Evolutionary conservation across 2,888 invertebrate species (phyloP), one percentile per base, ranked within the genome.

Genomic region (Smittia sp.): DNA sequence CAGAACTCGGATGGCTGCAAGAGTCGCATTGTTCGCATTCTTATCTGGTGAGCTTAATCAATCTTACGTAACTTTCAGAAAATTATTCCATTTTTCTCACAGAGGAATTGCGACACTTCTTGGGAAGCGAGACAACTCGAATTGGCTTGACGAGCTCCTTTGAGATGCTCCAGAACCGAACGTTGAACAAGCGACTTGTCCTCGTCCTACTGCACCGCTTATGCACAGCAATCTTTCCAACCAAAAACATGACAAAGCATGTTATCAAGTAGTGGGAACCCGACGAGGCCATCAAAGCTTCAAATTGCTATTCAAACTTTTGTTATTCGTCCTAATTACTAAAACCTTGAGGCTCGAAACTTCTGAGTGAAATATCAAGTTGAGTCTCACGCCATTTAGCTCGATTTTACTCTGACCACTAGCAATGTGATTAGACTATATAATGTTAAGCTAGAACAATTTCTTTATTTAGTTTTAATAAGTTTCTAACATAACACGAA

Each of bases 1-100:
- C 83, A 84, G 92, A 77, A 91, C 92, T 0, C 83, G 90, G 75
- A 86, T 93, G 6, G 89, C 90, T 67, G 91, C 92, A 39, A 91
- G 91, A 82, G 86, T 89, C 41, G 89, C 91, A 74, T 84, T 93
- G 78, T 82, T 93, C n/a, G 89, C 91, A 7, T 88, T 89, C 77
- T 81, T 93, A 38, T 89, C 92, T 76, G 89, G 88, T 88, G 80
- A 77, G 52, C 1, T 68, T 24, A 32, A 32, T 32, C 32, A 54
- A 39, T 32, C 7, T 69, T 69, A 4, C 25, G 9, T 63, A 62
- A 24, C 6, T 65, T 46, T 27, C 13, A 11, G 18, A 24, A 11
- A 39, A 52, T 13, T 3, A 52, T 24, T 54, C 4, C 3, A 9
- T 9, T 32, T 65, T 11, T 32, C 32, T 62, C 22, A 7, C 74